A percentile compares a stretch with the other conserved stretches of the same genome.
These are phyloP conservation scores for Auanema freiburgensis DNA, from an alignment of 2,888 invertebrate genomes.

Conservation along the genomic window DNA sequence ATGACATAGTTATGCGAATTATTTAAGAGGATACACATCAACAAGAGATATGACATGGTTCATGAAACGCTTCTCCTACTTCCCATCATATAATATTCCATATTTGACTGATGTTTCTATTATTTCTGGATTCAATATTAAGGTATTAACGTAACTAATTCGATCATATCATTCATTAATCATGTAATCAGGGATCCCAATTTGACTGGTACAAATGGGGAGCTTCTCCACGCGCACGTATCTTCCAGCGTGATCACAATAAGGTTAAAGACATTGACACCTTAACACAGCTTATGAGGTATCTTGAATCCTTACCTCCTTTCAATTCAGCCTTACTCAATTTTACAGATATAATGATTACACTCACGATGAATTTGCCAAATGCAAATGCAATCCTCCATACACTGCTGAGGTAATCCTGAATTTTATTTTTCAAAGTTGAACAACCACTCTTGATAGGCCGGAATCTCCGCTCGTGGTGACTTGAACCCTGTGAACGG, in stretches of 20 bases:
- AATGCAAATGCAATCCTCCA: slow-evolving; percentile 70
- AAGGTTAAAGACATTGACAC: slow-evolving; percentile 70
- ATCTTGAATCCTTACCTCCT: background rate
- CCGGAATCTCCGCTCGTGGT: slow-evolving; percentile 75
- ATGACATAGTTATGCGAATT: too few species aligned
- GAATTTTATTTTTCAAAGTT: background rate
- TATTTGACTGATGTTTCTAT: slow-evolving; percentile 73
- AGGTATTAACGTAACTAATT: slow-evolving; percentile 50
- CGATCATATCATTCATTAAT: background rate
- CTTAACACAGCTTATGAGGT: slow-evolving; percentile 71
- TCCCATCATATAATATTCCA: slow-evolving; percentile 77
- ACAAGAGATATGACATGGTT: slow-evolving; percentile 61
- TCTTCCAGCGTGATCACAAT: slow-evolving; percentile 69
- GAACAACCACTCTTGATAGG: slow-evolving; percentile 53
- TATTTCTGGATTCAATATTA: slow-evolving; percentile 71
- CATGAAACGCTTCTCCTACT: slow-evolving; percentile 70
- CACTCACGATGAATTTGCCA: slow-evolving; percentile 73
- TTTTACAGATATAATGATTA: slow-evolving; percentile 74
- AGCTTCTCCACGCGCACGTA: slow-evolving; percentile 66
- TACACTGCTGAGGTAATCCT: slow-evolving; percentile 72
- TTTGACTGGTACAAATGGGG: slow-evolving; percentile 72
- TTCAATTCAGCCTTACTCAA: background rate
- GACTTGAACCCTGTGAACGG: slow-evolving; percentile 76
- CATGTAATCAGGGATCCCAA: slow-evolving; percentile 22
- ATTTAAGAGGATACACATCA: slow-evolving; percentile 39